Conservation (phyloP, 1,140 invertebrate genomes). For the Latrodectus geometricus region DNA sequence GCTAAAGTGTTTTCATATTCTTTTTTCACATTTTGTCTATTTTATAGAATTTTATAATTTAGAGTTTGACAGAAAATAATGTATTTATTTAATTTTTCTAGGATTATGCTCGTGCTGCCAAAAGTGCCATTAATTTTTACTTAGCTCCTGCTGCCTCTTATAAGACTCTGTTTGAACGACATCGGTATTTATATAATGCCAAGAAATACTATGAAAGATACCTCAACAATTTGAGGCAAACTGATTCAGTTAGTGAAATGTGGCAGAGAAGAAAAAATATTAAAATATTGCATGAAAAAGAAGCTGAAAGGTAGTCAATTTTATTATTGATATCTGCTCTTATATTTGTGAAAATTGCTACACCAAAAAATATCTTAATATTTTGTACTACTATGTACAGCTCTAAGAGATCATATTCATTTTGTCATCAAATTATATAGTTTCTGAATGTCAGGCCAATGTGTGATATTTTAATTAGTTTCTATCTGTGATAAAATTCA, state of each 20-base stretch:
- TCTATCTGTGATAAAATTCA: too few relatives aligned
- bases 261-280: slow-evolving; percentile 35
- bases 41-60: too few relatives aligned
- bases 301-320: slow-evolving; percentile 36
- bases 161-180: slow-evolving; percentile 40
- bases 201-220: slow-evolving; percentile 45
- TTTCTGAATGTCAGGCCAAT: too few relatives aligned
- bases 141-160: slow-evolving; percentile 27
- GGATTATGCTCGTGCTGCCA: slow-evolving; percentile 52
- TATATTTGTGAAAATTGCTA: background rate
- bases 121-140: slow-evolving; percentile 53
- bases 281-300: slow-evolving; percentile 13
- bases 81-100: background rate
- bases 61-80: too few relatives aligned
- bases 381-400: background rate
- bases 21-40: too few relatives aligned
- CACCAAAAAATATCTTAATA: background rate
- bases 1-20: too few relatives aligned
- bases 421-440: too few relatives aligned
- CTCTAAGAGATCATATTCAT: too few relatives aligned
- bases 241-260: background rate
- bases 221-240: background rate
- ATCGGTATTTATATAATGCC: slow-evolving; percentile 21
- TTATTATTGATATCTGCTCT: background rate
- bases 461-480: too few relatives aligned